These are phyloP conservation scores for Agapostemon virescens DNA, from an alignment of 2,888 invertebrate genomes.

Conservation along the genomic window DNA sequence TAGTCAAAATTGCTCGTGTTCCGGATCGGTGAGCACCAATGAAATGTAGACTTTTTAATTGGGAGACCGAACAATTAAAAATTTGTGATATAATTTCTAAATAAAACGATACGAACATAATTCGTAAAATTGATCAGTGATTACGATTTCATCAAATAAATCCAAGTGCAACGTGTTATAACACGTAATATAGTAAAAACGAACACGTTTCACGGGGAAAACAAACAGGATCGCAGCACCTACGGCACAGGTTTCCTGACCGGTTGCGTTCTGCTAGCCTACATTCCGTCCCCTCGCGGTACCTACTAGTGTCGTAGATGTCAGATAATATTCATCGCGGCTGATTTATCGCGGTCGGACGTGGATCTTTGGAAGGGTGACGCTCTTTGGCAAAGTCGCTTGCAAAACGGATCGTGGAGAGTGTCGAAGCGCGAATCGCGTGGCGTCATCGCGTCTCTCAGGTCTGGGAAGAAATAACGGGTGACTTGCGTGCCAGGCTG, in stretches of 20 bases:
- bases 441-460: conserved; percentile 21
- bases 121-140: no score
- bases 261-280: not conserved
- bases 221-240: not conserved
- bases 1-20: no score
- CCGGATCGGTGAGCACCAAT: no score
- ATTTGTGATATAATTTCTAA: no score
- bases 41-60: no score
- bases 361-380: conserved; percentile 48
- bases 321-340: conserved; percentile 55
- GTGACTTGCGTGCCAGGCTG: conserved; percentile 44
- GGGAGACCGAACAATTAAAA: no score
- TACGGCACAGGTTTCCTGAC: not conserved
- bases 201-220: not conserved
- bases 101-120: no score
- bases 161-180: no score
- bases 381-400: conserved; percentile 29
- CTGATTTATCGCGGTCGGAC: conserved; percentile 60
- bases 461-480: conserved; percentile 41
- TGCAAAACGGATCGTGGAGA: conserved; percentile 57
- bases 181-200: no score
- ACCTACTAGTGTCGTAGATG: conserved; percentile 10
- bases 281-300: not conserved
- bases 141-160: no score
- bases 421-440: conserved; percentile 41